Evolutionary conservation across 2,888 invertebrate genomes (phyloP), one percentile per base, ranked within the genome.

Genomic region (Brachyopa scutellaris): DNA sequence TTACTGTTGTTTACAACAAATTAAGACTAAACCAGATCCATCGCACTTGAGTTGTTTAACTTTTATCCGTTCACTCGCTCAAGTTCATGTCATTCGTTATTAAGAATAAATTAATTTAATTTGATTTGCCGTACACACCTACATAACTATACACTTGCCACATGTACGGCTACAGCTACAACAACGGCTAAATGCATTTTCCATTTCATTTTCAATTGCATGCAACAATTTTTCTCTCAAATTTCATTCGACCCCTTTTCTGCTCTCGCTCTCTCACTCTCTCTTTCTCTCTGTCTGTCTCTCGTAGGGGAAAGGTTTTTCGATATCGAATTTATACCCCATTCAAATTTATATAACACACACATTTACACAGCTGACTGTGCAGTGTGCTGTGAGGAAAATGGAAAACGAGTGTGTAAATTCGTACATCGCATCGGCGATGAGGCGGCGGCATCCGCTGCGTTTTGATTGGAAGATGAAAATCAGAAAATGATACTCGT

Each of bases 381-480:
- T n/a, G n/a, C n/a, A n/a, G 11, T 45, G 38, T 17, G 8, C 3
- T 29, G n/a, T 51, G 59, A 49, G n/a, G 21, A 11, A 5, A 13
- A 42, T n/a, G n/a, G n/a, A n/a, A n/a, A n/a, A n/a, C n/a, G n/a
- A 26, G 6, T 26, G 26, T 26, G 26, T 26, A 53, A 62, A 62
- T 72, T 74, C 73, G 64, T 73, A 64, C 64, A 38, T 55, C 26
- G 26, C 26, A 26, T 26, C 26, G 26, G 26, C 6, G 26, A n/a
- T n/a, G n/a, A n/a, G n/a, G 3, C 26, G 26, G 57, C 51, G 40
- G 21, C 15, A 17, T 49, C 26, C 7, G 67, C 66, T 53, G 61
- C 59, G 42, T 61, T 76, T 76, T 76, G 76, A 76, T 76, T 76
- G 76, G 76, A 73, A 73, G 72, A 73, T 53, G 40, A 19, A 38